Evolutionary conservation across 2,888 invertebrate genomes (phyloP), one percentile per base, ranked within the genome.

Genomic region (Sycophila texana): DNA sequence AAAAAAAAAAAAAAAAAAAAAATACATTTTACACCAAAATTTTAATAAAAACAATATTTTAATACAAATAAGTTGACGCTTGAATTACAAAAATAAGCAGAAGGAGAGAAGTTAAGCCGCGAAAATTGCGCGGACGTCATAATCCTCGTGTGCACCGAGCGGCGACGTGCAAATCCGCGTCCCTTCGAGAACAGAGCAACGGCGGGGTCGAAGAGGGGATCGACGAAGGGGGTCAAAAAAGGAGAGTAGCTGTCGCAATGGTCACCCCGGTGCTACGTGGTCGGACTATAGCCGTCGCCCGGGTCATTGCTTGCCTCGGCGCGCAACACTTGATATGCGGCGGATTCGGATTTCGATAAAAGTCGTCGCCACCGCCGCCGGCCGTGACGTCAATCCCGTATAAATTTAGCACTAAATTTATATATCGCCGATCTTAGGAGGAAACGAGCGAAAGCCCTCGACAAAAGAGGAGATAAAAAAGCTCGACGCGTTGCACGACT

Each of bases 381-480:
- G 16, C 30, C 58, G 26, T 80, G 80, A 80, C 77, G 80, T 77
- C 80, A 80, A 77, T 77, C 22, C 65, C 47, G 74, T 65, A 77
- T 77, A 77, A 77, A 77, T 80, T 74, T 74, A 80, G 80, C 55
- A 57, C 65, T 70, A 74, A 70, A 70, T 74, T 80, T 74, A 74
- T 80, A 74, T 71, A 77, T 77, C 70, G 60, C 14, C 65, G 47
- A 74, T 77, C 74, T 55, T 74, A 77, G 73, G 61, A 77, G 65
- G 73, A 79, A 70, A 65, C 63, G 63, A 16, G 20, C 49, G 47
- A 20, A n/a, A 53, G 55, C 68, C 63, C 55, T 18, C 49, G 63
- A 78, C 78, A 74, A 74, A 79, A 71, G 70, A 70, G 74, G 71
- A 65, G 65, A 71, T 74, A 71, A 79, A 63, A 70, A 39, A 39